Conservation (phyloP, 2,797 vertebrate genomes). For the Enteromius viviparus region DNA sequence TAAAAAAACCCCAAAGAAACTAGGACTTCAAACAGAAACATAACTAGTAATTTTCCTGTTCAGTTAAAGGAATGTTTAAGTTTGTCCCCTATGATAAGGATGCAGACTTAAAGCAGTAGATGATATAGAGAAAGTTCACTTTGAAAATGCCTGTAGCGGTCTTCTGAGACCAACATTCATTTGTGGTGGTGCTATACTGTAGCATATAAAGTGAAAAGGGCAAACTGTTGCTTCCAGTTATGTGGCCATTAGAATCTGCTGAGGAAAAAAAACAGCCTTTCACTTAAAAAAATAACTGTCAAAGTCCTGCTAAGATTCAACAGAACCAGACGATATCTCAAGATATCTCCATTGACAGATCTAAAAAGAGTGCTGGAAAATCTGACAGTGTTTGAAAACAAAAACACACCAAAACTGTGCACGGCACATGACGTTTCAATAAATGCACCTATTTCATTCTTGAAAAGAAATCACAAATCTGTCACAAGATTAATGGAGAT, state of each 20-base stretch:
- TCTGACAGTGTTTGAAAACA: constrained; percentile 8
- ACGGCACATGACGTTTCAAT: not conserved
- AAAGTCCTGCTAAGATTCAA: constrained; percentile 7
- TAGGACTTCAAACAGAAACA: not conserved
- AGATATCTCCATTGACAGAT: not conserved
- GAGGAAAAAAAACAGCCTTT: not conserved
- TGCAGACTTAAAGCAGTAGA: not conserved
- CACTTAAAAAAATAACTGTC: constrained; percentile 4
- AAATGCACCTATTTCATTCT: constrained; percentile 18
- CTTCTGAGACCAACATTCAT: not conserved
- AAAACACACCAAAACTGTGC: not conserved
- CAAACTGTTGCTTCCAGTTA: not conserved
- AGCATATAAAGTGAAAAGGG: not conserved
- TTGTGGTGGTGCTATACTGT: not conserved
- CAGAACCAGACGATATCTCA: not conserved
- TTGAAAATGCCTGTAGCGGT: constrained; percentile 1
- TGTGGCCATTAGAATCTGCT: not conserved
- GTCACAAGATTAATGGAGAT: constrained; percentile 22
- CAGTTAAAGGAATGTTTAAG: not conserved
- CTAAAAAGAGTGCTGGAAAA: not conserved
- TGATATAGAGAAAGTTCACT: not conserved
- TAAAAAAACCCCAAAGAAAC: not conserved
- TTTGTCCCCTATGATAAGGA: not conserved
- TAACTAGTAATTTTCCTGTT: not conserved
- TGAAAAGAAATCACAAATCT: constrained; percentile 20